Conservation (phyloP, 1,140 invertebrate genomes). For the Myzus persicae region DNA sequence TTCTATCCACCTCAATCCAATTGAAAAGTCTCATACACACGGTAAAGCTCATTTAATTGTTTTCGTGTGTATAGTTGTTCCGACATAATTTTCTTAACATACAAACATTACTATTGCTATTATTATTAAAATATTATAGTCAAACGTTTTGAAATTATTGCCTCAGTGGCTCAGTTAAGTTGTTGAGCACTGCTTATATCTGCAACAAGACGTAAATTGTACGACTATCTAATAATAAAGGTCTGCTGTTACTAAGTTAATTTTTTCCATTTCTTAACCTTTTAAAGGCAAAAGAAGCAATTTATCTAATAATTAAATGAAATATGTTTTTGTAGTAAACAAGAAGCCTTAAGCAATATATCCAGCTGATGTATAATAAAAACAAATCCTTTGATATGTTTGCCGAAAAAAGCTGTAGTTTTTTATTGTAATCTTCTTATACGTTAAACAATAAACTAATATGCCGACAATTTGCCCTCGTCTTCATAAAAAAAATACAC, state of each 20-base stretch:
- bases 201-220: not conserved
- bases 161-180: not conserved
- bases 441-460: too few species aligned
- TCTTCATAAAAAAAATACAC: not conserved
- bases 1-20: too few species aligned
- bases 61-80: too few species aligned
- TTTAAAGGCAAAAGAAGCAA: not conserved
- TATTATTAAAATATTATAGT: not conserved
- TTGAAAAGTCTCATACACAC: too few species aligned
- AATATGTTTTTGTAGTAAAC: not conserved
- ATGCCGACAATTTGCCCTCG: not conserved
- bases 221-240: too few species aligned
- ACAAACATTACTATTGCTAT: not conserved
- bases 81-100: not conserved
- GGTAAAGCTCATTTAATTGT: too few species aligned
- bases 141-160: not conserved
- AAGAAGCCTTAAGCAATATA: not conserved
- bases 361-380: not conserved
- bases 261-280: not conserved
- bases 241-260: not conserved
- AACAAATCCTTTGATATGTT: conserved; percentile 11
- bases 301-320: not conserved
- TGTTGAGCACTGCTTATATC: not conserved
- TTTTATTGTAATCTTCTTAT: not conserved
- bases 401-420: not conserved